phyloP scores from a whole-genome alignment of 2,888 invertebrate genomes.

The Clunio marinus region DNA sequence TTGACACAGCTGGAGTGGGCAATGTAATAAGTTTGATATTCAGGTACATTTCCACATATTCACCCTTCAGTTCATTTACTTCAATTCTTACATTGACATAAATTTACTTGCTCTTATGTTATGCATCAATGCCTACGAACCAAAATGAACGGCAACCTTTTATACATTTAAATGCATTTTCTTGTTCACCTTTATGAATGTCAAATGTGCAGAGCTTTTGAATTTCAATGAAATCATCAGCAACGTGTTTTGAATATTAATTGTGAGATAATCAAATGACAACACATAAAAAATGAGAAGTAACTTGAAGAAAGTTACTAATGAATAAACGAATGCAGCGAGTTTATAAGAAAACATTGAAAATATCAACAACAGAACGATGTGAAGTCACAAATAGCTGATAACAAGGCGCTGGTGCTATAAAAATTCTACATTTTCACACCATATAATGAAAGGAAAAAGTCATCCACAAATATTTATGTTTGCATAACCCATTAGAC shows the following conservation, averaged over 20 bases:
- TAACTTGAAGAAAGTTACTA: too few relatives aligned
- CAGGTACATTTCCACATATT: background rate
- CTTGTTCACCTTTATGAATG: background rate
- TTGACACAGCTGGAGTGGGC: background rate
- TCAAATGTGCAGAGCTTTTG: background rate
- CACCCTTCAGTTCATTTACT: background rate
- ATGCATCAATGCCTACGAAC: background rate
- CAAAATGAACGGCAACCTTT: too few relatives aligned
- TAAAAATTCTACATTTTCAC: too few relatives aligned
- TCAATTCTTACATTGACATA: background rate
- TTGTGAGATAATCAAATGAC: background rate
- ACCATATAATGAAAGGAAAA: background rate
- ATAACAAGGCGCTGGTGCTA: background rate
- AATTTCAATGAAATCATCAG: background rate
- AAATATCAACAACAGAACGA: too few relatives aligned
- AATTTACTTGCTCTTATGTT: background rate
- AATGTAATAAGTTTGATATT: background rate
- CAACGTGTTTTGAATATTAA: background rate
- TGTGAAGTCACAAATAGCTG: too few relatives aligned
- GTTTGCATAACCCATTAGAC: background rate
- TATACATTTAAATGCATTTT: background rate
- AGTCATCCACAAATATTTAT: background rate
- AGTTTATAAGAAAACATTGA: too few relatives aligned
- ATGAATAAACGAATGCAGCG: too few relatives aligned
- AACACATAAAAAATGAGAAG: too few relatives aligned